Percentiles rank a stretch among this genome's conserved stretches.
These are phyloP conservation scores for Caenorhabditis sinica DNA, from an alignment of 2,888 invertebrate species.

Conservation along the genomic window DNA sequence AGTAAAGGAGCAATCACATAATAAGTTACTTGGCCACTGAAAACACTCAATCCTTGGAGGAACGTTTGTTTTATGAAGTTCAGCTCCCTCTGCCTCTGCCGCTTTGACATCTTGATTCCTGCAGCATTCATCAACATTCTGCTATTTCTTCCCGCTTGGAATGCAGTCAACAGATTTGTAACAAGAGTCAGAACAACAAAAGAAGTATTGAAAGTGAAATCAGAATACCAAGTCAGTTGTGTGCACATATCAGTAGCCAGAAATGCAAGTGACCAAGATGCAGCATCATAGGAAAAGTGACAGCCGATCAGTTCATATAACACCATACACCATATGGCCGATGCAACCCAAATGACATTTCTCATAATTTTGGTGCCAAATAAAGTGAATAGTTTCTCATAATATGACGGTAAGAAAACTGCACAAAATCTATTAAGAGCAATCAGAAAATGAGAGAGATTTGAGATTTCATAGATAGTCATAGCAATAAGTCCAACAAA, in stretches of 20 bases:
- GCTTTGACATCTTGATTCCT: conserved; percentile 47
- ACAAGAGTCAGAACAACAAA: conserved; percentile 33
- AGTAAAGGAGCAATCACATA: conserved; percentile 37
- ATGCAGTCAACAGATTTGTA: conserved; percentile 35
- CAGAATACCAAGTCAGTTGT: conserved; percentile 42
- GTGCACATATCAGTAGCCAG: conserved; percentile 26
- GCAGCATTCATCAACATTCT: conserved; percentile 49
- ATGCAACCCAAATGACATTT: conserved; percentile 26
- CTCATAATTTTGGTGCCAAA: conserved; percentile 29
- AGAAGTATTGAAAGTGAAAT: conserved; percentile 44
- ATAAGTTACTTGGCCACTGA: conserved; percentile 42
- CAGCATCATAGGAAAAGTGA: conserved; percentile 36
- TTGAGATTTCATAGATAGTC: conserved; percentile 44
- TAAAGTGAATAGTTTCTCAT: conserved; percentile 36
- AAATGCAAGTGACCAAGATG: conserved; percentile 39
- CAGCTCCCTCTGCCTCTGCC: conserved; percentile 37
- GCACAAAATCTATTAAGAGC: conserved; percentile 52
- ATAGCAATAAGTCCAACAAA: conserved; percentile 33
- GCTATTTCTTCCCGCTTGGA: conserved; percentile 43
- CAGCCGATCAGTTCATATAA: conserved; percentile 44
- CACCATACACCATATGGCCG: conserved; percentile 15
- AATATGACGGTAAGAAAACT: conserved; percentile 24
- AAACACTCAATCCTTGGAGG: conserved; percentile 43
- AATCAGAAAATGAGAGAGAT: conserved; percentile 39
- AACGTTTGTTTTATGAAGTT: conserved; percentile 45